phyloP scores from a whole-genome alignment of 2,888 invertebrate genomes.

The Bedellia somnulentella region DNA sequence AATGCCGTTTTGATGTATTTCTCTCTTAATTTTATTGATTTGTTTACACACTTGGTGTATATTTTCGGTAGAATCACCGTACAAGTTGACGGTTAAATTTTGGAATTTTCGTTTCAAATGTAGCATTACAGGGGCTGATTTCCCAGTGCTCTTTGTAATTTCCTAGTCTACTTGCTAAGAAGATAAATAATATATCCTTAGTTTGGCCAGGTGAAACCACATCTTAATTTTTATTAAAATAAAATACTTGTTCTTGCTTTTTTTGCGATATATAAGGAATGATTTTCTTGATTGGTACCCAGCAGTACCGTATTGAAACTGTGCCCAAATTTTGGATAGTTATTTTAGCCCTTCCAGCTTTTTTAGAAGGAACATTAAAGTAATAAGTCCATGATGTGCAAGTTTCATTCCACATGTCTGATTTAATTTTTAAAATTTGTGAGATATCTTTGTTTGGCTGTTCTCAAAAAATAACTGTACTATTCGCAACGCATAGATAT shows the following conservation, averaged over 20 bases:
- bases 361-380: slow-evolving; percentile 30
- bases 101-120: slow-evolving; percentile 26
- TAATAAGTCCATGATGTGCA: slow-evolving; percentile 42
- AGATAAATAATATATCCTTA: slow-evolving; percentile 43
- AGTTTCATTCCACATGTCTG: slow-evolving; percentile 21
- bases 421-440: slow-evolving; percentile 18
- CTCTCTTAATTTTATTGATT: slow-evolving; percentile 20
- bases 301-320: slow-evolving; percentile 42
- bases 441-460: slow-evolving; percentile 18
- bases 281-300: slow-evolving; percentile 35
- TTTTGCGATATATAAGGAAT: slow-evolving; percentile 30
- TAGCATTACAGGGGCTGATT: slow-evolving; percentile 37
- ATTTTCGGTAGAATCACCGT: slow-evolving; percentile 32
- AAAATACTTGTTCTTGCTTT: slow-evolving; percentile 40
- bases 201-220: slow-evolving; percentile 51
- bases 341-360: slow-evolving; percentile 31
- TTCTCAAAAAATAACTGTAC: slow-evolving; percentile 28
- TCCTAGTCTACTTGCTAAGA: slow-evolving; percentile 32
- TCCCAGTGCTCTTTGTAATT: slow-evolving; percentile 50
- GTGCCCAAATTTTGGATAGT: slow-evolving; percentile 54
- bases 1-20: too few species aligned
- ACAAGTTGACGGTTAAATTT: slow-evolving; percentile 27
- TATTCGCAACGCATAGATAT: slow-evolving; percentile 34
- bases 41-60: slow-evolving; percentile 16
- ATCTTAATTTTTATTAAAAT: slow-evolving; percentile 59